These are phyloP conservation scores for Rana temporaria DNA, from an alignment of 2,113 vertebrate species.

Conservation along the genomic window DNA sequence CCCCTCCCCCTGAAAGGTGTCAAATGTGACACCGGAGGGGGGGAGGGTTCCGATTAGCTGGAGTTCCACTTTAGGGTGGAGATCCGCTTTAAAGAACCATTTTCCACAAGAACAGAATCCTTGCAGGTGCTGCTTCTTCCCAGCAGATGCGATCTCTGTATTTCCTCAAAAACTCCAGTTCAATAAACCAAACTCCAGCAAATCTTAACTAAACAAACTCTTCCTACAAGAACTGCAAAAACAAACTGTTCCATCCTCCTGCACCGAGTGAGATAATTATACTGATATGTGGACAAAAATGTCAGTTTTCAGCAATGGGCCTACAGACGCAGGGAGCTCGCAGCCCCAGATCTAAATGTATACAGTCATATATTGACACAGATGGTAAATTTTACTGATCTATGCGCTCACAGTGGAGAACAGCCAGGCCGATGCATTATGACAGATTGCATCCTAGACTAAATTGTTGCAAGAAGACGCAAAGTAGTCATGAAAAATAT, in stretches of 20 bases:
- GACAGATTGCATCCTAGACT: slow-evolving; percentile 65
- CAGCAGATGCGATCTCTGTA: not conserved
- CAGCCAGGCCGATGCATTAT: slow-evolving; percentile 59
- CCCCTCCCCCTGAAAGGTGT: no score
- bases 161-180: not conserved
- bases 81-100: no score
- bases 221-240: slow-evolving; percentile 36
- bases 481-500: slow-evolving; percentile 64
- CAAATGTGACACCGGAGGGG: no score
- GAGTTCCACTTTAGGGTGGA: no score
- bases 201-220: not conserved
- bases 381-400: slow-evolving; percentile 71
- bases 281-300: slow-evolving; percentile 39
- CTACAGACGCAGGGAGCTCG: slow-evolving; percentile 66
- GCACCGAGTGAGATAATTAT: slow-evolving; percentile 34
- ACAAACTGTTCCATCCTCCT: slow-evolving; percentile 18
- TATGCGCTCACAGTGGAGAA: slow-evolving; percentile 67
- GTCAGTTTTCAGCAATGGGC: not conserved
- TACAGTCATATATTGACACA: slow-evolving; percentile 64
- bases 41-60: no score
- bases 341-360: slow-evolving; percentile 63
- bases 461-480: slow-evolving; percentile 62
- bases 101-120: no score
- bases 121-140: not conserved
- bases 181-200: slow-evolving; percentile 9